Conservation (phyloP, 35 echinoderm and acorn worm species). For the Apostichopus parvimensis region DNA sequence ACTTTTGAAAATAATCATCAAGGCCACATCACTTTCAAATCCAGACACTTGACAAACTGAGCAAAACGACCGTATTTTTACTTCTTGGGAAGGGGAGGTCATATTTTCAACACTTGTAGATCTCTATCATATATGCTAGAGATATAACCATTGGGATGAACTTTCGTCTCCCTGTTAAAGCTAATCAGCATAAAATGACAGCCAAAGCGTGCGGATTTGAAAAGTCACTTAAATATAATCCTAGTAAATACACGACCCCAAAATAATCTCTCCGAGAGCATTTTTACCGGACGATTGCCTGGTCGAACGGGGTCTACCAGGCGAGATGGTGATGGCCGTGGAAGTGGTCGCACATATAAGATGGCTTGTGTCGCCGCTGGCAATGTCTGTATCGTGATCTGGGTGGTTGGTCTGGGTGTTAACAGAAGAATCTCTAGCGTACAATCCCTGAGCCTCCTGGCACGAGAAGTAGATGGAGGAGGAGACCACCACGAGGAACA, state of each 20-base stretch:
- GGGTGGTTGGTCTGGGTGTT: background rate
- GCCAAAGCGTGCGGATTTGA: too few relatives aligned
- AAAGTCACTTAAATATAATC: too few relatives aligned
- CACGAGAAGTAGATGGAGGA: constrained; percentile 32
- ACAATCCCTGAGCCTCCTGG: constrained; percentile 19
- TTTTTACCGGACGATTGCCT: background rate
- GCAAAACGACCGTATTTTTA: too few relatives aligned
- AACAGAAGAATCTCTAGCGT: background rate
- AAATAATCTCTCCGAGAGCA: background rate
- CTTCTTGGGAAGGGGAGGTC: too few relatives aligned
- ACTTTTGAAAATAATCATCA: too few relatives aligned
- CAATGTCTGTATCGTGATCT: background rate
- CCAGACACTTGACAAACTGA: too few relatives aligned
- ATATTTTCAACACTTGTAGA: too few relatives aligned
- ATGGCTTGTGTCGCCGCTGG: background rate
- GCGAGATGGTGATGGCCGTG: background rate
- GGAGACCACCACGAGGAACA: constrained; percentile 4
- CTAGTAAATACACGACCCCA: background rate
- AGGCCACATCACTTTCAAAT: too few relatives aligned
- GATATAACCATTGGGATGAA: too few relatives aligned
- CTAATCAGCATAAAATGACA: too few relatives aligned
- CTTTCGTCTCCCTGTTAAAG: too few relatives aligned
- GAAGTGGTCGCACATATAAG: background rate
- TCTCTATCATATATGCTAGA: too few relatives aligned
- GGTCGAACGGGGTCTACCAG: background rate